Percentiles rank a stretch among this genome's conserved stretches.
These are phyloP conservation scores for Platygyra sinensis DNA, from an alignment of 64 coral and sea anemone genomes.

Conservation along the genomic window DNA sequence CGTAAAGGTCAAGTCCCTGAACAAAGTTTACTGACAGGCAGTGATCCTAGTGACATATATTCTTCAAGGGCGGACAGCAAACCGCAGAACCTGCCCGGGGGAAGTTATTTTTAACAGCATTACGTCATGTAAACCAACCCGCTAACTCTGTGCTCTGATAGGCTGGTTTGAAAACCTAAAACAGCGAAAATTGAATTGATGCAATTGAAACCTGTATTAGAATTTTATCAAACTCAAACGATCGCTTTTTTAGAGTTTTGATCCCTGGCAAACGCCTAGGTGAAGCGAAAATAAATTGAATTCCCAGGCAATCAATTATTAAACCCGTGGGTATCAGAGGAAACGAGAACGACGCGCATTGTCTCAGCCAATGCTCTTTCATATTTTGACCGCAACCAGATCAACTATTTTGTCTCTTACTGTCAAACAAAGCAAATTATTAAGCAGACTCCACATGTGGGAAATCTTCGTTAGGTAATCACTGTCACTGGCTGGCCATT, in stretches of 20 bases:
- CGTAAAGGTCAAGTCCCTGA: conserved; percentile 18
- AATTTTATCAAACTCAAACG: neutral
- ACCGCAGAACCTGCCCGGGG: conserved; percentile 2
- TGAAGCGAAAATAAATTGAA: neutral
- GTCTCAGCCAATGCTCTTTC: neutral
- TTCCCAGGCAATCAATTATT: conserved; percentile 1
- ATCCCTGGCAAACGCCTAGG: neutral
- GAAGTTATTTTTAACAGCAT: neutral
- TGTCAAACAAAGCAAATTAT: conserved; percentile 9
- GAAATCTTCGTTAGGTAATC: conserved; percentile 15
- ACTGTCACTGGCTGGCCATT: neutral
- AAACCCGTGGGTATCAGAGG: neutral
- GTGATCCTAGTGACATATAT: neutral
- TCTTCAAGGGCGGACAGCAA: neutral
- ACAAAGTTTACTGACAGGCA: neutral
- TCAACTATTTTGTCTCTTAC: neutral
- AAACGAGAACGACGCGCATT: neutral
- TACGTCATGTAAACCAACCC: conserved; percentile 31
- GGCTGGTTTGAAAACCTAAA: neutral
- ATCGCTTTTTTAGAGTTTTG: neutral
- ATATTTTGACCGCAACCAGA: neutral
- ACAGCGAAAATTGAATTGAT: neutral
- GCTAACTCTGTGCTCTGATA: neutral
- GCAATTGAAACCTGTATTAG: neutral
- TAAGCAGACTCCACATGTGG: neutral